Percentiles rank a stretch among this genome's conserved stretches.
phyloP scores from a whole-genome alignment of 2,888 invertebrate genomes.

The Lamellibrachia columna region DNA sequence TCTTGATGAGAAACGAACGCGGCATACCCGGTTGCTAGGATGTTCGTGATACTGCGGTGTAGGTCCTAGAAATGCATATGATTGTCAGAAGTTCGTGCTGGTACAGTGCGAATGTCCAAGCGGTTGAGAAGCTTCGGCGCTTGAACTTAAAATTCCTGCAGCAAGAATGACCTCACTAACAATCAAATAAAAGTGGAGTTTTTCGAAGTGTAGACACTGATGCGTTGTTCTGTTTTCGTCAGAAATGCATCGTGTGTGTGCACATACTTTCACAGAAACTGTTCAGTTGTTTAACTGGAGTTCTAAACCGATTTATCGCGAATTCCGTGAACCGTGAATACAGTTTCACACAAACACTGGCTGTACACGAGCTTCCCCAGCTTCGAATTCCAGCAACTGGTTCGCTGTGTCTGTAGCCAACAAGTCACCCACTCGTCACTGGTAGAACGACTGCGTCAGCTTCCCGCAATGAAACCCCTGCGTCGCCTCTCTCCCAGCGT shows the following conservation, averaged over 20 bases:
- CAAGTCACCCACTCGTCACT: background rate
- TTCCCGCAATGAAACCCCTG: background rate
- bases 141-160: background rate
- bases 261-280: background rate
- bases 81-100: background rate
- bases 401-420: background rate
- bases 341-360: background rate
- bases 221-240: background rate
- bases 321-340: too few relatives aligned
- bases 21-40: conserved; percentile 27
- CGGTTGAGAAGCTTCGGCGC: background rate
- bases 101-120: background rate
- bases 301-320: too few relatives aligned
- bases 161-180: background rate
- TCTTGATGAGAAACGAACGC: conserved; percentile 36
- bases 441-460: background rate
- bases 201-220: background rate
- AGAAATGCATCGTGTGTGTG: background rate
- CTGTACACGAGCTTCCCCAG: background rate
- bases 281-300: too few relatives aligned
- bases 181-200: background rate
- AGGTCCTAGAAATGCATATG: background rate
- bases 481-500: background rate
- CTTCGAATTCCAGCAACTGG: background rate
- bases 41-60: background rate